Evolutionary conservation across 2,113 vertebrate species (phyloP).

Genomic region (Colinus virginianus): DNA sequence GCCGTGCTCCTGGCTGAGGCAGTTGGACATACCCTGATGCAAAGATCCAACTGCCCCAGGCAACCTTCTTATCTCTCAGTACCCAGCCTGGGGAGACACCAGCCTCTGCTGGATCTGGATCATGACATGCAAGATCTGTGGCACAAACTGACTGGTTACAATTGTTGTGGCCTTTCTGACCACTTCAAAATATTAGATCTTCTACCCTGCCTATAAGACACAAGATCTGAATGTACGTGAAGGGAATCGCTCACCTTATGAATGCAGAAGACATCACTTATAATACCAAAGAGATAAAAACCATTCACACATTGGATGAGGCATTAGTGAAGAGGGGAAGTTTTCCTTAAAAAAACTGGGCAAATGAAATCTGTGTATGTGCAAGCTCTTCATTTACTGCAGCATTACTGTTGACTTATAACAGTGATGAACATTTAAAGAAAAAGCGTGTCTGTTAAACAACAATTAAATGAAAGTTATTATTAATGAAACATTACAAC

Average conservation of each 20-base stretch:
- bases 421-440: not conserved
- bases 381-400: not conserved
- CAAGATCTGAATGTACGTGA: not conserved
- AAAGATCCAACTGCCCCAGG: no score
- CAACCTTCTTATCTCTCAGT: not conserved
- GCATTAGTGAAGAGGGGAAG: not conserved
- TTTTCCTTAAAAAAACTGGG: not conserved
- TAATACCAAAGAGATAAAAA: not conserved
- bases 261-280: not conserved
- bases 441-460: not conserved
- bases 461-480: not conserved
- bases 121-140: not conserved
- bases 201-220: not conserved
- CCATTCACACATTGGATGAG: not conserved
- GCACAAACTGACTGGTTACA: not conserved
- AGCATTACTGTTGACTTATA: not conserved
- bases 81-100: accelerated
- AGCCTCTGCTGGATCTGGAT: accelerated
- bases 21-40: accelerated
- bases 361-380: not conserved
- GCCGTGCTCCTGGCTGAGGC: not conserved
- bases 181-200: not conserved
- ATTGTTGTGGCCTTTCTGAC: not conserved
- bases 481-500: not conserved
- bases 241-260: not conserved